A percentile compares a stretch with the other conserved stretches of the same genome.
These are phyloP conservation scores for Dicyrtomina minuta DNA, from an alignment of 2,888 invertebrate genomes.

Conservation along the genomic window DNA sequence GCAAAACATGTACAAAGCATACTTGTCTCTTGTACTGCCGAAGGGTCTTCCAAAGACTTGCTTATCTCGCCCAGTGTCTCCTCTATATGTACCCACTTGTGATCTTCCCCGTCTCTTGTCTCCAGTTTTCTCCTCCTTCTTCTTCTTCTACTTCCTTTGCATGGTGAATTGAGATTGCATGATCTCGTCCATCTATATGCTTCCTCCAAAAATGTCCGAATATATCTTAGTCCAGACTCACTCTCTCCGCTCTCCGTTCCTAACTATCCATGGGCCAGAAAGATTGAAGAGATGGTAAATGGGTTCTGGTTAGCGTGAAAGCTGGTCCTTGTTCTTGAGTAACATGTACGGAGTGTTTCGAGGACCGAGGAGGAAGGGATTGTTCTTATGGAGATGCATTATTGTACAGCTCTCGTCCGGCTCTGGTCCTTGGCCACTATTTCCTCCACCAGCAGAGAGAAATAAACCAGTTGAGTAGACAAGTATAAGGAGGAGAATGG, in stretches of 20 bases:
- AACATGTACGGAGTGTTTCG: too few species aligned
- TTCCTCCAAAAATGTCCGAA: background rate
- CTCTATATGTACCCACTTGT: too few species aligned
- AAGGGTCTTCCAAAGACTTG: too few species aligned
- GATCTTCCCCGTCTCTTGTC: background rate
- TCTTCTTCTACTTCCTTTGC: background rate
- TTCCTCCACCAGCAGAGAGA: too few species aligned
- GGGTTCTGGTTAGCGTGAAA: background rate
- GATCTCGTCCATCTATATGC: background rate
- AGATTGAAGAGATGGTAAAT: background rate
- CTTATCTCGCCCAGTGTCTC: too few species aligned
- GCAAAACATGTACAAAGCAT: too few species aligned
- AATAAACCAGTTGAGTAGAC: background rate
- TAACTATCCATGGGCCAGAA: background rate
- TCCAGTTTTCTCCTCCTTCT: background rate
- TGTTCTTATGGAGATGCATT: too few species aligned
- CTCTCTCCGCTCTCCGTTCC: background rate
- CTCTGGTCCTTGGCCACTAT: too few species aligned
- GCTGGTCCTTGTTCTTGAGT: too few species aligned
- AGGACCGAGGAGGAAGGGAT: too few species aligned
- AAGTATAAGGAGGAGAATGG: background rate
- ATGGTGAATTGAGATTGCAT: constrained; percentile 1
- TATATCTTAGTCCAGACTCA: background rate
- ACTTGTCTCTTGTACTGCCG: too few species aligned
- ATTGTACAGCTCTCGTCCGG: too few species aligned